Base-by-base conservation (phyloP, 2,113 vertebrate species). In the Apteryx owenii region DNA sequence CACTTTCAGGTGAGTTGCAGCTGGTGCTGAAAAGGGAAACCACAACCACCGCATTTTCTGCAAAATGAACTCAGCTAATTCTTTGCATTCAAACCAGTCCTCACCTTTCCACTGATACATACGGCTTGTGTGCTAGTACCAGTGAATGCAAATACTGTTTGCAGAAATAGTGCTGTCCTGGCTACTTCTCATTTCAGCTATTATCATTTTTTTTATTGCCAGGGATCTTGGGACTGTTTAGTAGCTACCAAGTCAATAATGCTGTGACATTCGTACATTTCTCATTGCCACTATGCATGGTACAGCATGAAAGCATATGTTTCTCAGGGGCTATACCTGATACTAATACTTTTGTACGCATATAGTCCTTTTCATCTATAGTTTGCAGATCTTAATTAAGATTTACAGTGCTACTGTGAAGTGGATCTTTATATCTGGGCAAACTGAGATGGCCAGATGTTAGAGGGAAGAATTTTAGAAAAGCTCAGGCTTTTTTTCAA, bases 311-410 rank as follows among this genome's bases (percentile, higher is more conserved):
- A 94, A 91, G 68, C 3, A 0, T 65, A 33, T 78, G 64, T 28
- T 88, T 94, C 88, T 88, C 69, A 10, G 85, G 60, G 72, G 46
- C 82, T 88, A 7, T 64, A 81, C 79, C 51, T 81, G 91, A 65
- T 56, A 68, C 56, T 81, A 91, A 62, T 80, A 38, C 71, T 85
- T 81, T 64, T 86, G 88, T 90, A 79, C 75, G 65, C 61, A 15
- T 81, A 86, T 80, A 83, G 91, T 84, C 93, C 85, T 86, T 90
- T 85, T 86, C 42, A 78, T 84, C 89, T 94, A 9, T 28, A 54
- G 82, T 90, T 95, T 96, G 91, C 72, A 75, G 94, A 88, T 88
- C 72, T 89, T 93, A 90, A 95, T 97, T 95, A 95, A 93, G 93
- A 92, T 93, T 95, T 96, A 89, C 56, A 71, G 2, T 1, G 22